A percentile compares a stretch with the other conserved stretches of the same genome.
phyloP scores from a whole-genome alignment of 2,113 vertebrate genomes.

The Chrysochloris asiatica region DNA sequence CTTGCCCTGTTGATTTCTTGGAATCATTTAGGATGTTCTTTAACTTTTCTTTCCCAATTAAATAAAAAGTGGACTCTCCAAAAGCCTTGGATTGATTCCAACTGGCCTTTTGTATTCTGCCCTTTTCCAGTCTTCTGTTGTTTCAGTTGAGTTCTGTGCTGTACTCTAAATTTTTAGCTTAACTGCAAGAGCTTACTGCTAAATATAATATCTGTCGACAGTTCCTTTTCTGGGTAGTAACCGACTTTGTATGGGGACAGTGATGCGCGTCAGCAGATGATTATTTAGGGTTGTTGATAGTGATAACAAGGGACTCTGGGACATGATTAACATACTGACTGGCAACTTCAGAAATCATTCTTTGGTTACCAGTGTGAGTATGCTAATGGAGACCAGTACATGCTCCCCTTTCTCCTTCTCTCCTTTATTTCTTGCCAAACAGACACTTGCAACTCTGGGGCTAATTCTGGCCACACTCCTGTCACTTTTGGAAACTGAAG shows the following conservation, averaged over 20 bases:
- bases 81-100: background rate
- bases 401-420: background rate
- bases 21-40: conserved; percentile 39
- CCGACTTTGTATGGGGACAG: background rate
- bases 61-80: background rate
- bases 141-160: conserved; percentile 20
- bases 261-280: background rate
- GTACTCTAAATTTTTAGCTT: conserved; percentile 19
- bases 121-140: background rate
- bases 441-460: no score
- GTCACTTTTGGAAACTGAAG: background rate
- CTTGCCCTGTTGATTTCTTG: background rate
- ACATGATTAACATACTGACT: background rate
- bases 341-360: background rate
- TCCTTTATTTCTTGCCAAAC: fast-evolving
- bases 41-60: background rate
- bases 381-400: background rate
- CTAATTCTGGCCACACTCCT: background rate
- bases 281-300: background rate
- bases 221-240: background rate
- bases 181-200: background rate
- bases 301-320: background rate
- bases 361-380: background rate
- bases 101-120: background rate
- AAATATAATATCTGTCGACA: background rate